Evolutionary conservation across 2,113 vertebrate species (phyloP), one percentile per base, ranked within the genome.

Genomic region (Lagenorhynchus albirostris): DNA sequence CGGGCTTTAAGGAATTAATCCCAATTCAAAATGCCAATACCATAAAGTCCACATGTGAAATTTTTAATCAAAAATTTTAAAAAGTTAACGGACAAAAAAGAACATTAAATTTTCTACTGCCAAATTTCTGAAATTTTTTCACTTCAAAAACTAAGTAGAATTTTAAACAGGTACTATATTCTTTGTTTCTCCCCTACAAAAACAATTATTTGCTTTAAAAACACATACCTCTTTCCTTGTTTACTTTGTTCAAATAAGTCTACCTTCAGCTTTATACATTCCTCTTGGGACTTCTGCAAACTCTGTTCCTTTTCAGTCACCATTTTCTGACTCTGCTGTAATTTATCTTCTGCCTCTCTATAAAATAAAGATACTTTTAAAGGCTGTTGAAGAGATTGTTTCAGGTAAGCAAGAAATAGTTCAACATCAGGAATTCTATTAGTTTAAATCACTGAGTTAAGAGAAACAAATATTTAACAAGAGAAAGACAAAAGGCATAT

Each of bases 341-440:
- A 98, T 95, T 98, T 99, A 94, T 99, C 97, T 99, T 99, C 99
- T 83, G 99, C 98, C 94, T 98, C 98, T 98, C 99, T 99, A 97
- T n/a, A 94, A 98, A 98, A 97, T 68, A 97, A 96, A 92, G 38
- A 63, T 44, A 68, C 67, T 97, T 97, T 95, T 55, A 12, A 91
- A 88, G 25, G 63, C 20, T 94, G 41, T 81, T 77, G 71, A 92
- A 80, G 11, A 92, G 36, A 76, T 65, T 95, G 93, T 33, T 31
- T 38, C 10, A 96, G 13, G 20, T 85, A 62, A 41, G 31, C 5
- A 95, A 92, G 44, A 89, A 88, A 88, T 71, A 97, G 91, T 71
- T 63, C 15, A 88, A 62, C 1, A 58, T 50, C 67, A 95, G 55
- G 3, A 90, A 95, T 82, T 87, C n/a, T 73, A 76, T 88, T 76